phyloP scores from a whole-genome alignment of 2,888 invertebrate species.

The Perithous albicinctus region DNA sequence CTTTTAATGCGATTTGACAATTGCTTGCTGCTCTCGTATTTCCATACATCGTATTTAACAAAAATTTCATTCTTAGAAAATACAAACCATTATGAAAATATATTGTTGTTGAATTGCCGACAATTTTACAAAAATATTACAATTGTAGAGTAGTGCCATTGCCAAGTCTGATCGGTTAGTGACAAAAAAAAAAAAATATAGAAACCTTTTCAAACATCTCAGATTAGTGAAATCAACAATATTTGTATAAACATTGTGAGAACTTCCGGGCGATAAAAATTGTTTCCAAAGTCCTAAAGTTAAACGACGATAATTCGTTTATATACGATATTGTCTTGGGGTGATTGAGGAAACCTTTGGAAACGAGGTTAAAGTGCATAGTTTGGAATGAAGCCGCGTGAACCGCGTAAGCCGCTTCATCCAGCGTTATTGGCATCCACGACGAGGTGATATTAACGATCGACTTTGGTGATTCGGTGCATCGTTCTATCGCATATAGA shows the following conservation, averaged over 20 bases:
- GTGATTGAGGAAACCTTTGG: not conserved
- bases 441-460: conserved; percentile 43
- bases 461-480: conserved; percentile 7
- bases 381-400: not conserved
- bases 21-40: too few species aligned
- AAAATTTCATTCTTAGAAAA: too few species aligned
- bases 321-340: not conserved
- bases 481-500: conserved; percentile 2
- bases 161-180: too few species aligned
- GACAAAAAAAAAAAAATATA: not conserved
- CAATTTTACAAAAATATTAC: too few species aligned
- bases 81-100: too few species aligned
- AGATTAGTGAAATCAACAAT: not conserved
- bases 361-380: not conserved
- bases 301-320: not conserved
- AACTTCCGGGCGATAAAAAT: not conserved
- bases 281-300: not conserved
- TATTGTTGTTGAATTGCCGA: not conserved
- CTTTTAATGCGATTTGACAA: not conserved
- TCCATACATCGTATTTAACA: too few species aligned
- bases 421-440: not conserved
- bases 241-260: not conserved
- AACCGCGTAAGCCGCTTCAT: conserved; percentile 20
- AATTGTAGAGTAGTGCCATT: too few species aligned
- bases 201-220: not conserved